These are phyloP conservation scores for Mus minutoides DNA, from an alignment of 2,797 vertebrate genomes.

Conservation along the genomic window DNA sequence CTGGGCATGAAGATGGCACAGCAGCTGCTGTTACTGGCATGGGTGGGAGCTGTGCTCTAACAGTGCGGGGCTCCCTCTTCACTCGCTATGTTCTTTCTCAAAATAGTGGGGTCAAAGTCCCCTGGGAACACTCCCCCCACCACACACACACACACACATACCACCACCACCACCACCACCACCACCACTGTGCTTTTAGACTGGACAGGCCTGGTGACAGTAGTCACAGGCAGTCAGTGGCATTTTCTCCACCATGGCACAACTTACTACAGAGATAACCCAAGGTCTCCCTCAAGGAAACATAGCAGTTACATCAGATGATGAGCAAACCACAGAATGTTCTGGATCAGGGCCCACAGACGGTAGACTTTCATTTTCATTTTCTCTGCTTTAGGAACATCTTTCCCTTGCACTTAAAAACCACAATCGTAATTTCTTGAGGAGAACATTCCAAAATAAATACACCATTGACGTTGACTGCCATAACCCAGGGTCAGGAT, in stretches of 20 bases:
- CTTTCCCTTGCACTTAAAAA: constrained; percentile 67
- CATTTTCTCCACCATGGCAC: neutral
- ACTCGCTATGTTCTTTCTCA: neutral
- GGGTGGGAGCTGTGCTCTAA: neutral
- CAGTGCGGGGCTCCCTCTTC: neutral
- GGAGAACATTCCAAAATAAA: constrained; percentile 58
- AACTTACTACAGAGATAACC: constrained; percentile 6
- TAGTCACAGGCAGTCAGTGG: neutral
- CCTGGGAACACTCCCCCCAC: neutral
- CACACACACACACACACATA: too few relatives aligned
- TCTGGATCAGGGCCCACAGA: neutral
- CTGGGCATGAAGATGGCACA: neutral
- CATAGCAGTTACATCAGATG: neutral
- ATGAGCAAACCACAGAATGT: neutral
- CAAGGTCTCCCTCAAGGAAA: neutral
- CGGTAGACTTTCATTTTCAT: neutral
- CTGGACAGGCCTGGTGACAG: neutral
- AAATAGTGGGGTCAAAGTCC: neutral
- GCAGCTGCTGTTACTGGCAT: rapidly evolving
- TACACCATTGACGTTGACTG: constrained; percentile 48
- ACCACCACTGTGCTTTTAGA: neutral
- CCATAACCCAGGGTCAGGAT: constrained; percentile 30
- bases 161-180: too few relatives aligned
- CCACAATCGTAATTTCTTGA: constrained; percentile 30
- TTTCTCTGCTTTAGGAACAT: constrained; percentile 12